phyloP scores from a whole-genome alignment of 2,888 invertebrate species.

The Bedellia somnulentella region DNA sequence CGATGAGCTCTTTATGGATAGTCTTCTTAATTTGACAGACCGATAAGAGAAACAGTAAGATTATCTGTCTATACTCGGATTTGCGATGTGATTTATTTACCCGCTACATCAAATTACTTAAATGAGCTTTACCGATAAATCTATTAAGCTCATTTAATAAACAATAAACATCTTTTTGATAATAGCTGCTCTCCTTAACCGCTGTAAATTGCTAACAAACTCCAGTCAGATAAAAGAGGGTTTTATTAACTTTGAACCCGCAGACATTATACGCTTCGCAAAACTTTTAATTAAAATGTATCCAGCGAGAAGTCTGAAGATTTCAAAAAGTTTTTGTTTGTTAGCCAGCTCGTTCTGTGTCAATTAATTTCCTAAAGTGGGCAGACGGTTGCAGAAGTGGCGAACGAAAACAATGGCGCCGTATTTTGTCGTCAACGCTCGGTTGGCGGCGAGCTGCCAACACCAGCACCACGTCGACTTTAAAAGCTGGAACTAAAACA shows the following conservation, averaged over 20 bases:
- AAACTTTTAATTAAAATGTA: constrained; percentile 55
- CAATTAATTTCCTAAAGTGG: constrained; percentile 52
- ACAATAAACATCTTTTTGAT: no score
- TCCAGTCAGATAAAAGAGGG: no score
- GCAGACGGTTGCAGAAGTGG: constrained; percentile 29
- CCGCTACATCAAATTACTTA: no score
- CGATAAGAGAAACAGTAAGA: constrained; percentile 24
- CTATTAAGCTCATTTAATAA: no score
- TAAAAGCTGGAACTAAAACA: constrained; percentile 36
- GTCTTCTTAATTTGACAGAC: constrained; percentile 34
- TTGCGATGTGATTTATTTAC: constrained; percentile 26
- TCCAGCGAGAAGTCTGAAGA: constrained; percentile 31
- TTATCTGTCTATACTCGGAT: constrained; percentile 30
- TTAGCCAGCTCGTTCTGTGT: constrained; percentile 32
- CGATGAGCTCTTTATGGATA: constrained; percentile 25
- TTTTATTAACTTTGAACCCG: no score
- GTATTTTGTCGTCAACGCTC: constrained; percentile 33
- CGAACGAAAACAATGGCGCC: constrained; percentile 34
- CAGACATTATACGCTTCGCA: constrained; percentile 17
- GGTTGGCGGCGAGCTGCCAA: constrained; percentile 28
- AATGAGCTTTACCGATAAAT: no score
- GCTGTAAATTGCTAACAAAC: no score
- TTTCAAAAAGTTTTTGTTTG: constrained; percentile 36
- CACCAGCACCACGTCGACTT: constrained; percentile 29
- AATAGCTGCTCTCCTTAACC: no score